Conservation (phyloP, 2,113 vertebrate genomes). For the Thamnaconus septentrionalis region DNA sequence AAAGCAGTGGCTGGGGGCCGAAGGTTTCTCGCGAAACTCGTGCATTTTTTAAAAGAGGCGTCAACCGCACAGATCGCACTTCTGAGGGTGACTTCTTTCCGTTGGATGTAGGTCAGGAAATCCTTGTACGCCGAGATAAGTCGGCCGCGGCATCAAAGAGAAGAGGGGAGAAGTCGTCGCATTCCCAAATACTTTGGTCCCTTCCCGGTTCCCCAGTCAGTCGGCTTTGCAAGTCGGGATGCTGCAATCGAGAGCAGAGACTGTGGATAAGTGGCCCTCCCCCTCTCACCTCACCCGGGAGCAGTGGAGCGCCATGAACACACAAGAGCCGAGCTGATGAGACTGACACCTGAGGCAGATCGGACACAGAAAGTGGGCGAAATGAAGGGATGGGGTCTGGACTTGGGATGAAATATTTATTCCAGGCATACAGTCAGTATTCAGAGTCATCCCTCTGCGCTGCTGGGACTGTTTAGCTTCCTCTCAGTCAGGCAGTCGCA, state of each 20-base stretch:
- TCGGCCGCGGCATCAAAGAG: constrained; percentile 4
- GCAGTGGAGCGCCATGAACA: constrained; percentile 3
- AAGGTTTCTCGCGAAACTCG: constrained; percentile 10
- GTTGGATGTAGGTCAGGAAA: constrained; percentile 38
- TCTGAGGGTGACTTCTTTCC: constrained; percentile 23
- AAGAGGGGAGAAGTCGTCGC: neutral
- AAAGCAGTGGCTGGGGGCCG: neutral
- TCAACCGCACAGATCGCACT: constrained; percentile 17
- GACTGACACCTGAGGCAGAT: no score
- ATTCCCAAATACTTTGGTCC: neutral
- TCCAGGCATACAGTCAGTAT: no score
- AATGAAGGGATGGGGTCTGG: no score
- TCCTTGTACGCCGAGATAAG: constrained; percentile 6
- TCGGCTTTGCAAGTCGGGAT: constrained; percentile 12
- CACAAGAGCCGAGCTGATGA: neutral
- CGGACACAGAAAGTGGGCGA: no score
- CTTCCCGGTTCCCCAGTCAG: constrained; percentile 3
- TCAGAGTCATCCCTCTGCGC: no score
- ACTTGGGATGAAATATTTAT: no score
- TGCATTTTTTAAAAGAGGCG: constrained; percentile 1
- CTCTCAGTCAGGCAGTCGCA: no score
- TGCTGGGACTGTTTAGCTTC: no score
- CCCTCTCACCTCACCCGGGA: constrained; percentile 25
- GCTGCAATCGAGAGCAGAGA: constrained; percentile 45
- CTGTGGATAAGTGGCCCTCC: constrained; percentile 46